phyloP scores from a whole-genome alignment of 1,140 invertebrate species.

The Brachystomella parvula region DNA sequence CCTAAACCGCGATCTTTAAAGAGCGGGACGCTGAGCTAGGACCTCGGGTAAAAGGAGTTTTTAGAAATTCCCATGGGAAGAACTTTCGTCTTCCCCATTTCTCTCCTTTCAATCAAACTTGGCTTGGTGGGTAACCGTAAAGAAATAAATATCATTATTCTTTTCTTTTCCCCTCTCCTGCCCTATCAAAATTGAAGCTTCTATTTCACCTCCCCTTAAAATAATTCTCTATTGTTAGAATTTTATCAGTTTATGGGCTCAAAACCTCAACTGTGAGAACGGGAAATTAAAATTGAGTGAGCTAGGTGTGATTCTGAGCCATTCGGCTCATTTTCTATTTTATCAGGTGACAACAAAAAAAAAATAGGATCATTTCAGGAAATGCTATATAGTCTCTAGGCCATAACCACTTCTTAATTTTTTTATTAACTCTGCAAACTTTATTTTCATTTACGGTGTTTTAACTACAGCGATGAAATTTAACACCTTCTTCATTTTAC shows the following conservation, averaged over 20 bases:
- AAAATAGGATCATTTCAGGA: background rate
- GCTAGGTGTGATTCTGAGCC: background rate
- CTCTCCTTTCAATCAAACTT: constrained; percentile 8
- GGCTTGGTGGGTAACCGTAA: background rate
- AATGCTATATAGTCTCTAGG: background rate
- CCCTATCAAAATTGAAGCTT: too few species aligned
- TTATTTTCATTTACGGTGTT: background rate
- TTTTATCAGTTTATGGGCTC: background rate
- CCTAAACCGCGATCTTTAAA: background rate
- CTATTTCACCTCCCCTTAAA: too few species aligned
- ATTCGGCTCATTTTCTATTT: background rate
- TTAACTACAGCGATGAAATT: background rate
- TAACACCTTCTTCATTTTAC: background rate
- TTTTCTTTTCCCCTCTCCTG: too few species aligned
- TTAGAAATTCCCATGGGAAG: constrained; percentile 9
- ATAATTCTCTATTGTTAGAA: background rate
- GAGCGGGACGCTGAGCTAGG: background rate
- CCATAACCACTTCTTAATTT: background rate
- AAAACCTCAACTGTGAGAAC: background rate
- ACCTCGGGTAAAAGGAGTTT: background rate
- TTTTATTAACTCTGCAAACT: background rate
- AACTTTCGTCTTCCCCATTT: background rate
- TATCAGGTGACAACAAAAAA: background rate
- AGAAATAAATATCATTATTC: too few species aligned
- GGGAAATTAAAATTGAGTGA: background rate